Base-by-base conservation (phyloP, 1,140 invertebrate genomes). In the Lucilia cuprina region DNA sequence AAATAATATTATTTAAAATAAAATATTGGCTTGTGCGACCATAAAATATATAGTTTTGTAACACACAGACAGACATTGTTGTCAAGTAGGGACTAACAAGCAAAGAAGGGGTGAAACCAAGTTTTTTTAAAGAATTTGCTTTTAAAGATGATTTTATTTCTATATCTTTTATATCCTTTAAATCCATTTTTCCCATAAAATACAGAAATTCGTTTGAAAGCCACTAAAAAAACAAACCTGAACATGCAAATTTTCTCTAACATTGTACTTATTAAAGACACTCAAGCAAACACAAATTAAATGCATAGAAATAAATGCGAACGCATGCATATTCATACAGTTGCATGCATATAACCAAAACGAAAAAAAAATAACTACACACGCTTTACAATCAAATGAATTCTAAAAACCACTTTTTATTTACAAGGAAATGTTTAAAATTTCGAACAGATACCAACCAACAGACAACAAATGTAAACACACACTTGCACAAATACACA, bases 371-470 rank as follows among this genome's bases (percentile, higher is more conserved):
- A 30, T n/a, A 30, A 30, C 0, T 12, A 70, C n/a, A 70, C 65
- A 70, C 50, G 17, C n/a, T 70, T 70, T 21, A 60, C 55, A 60
- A 14, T 60, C 55, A 60, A 5, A 25, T 70, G n/a, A 70, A 70
- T 21, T 70, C 21, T 70, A 10, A 30, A 30, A 60, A 70, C 65
- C 41, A 70, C 7, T 19, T 21, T 5, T 7, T 70, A 70, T 21
- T 70, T 21, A 70, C 65, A 70, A 70, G 65, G 65, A 21, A 70
- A 21, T 19, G 19, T 70, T 70, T 70, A 25, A n/a, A 5, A n/a
- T 21, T 70, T 70, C n/a, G 5, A 60, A 70, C 65, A 70, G 21
- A 70, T 70, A 70, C 65, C n/a, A 70, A 70, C 65, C n/a, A 70
- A 19, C 19, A 30, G 25, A 70, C 65, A 70, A 55, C 50, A 55